Evolutionary conservation across 1,140 invertebrate species (phyloP), one percentile per base, ranked within the genome.

Genomic region (Drosophila kurseongensis): DNA sequence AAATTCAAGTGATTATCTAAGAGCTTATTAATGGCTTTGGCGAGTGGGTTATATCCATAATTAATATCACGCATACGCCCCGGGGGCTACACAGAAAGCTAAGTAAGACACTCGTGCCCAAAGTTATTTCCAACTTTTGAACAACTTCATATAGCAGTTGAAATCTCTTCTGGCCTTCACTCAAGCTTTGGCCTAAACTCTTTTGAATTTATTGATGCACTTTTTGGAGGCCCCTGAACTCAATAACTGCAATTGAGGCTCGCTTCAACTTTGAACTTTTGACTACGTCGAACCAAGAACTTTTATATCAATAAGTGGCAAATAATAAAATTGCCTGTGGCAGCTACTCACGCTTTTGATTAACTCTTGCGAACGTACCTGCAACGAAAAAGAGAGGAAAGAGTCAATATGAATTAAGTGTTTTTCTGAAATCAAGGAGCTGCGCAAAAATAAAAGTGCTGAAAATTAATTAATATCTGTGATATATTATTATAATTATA

Each of bases 291-390:
- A 62, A 72, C 40, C 51, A 50, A 35, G 50, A 81, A 86, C 63
- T 86, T 86, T 77, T 75, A 55, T 69, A 65, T 54, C 82, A 56
- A 80, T 81, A 85, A 84, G 81, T 86, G 74, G 75, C 51, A 68
- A 88, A 83, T 66, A 75, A 58, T 56, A 78, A 88, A 75, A 75
- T 65, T 68, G 50, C 58, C 68, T 75, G 58, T 50, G 79, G 63
- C 58, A 77, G 75, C 60, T 89, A 89, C 84, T 89, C 78, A 89
- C 84, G 84, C 77, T 89, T 71, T 68, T 51, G 85, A 60, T 52
- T 74, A 78, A 63, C 61, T 75, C 61, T 75, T 75, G 80, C 41
- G 40, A 89, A 89, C 84, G 84, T 89, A 89, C 84, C 84, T 89
- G 85, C 50, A 89, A 80, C 27, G 80, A 89, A 66, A 66, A 42